Evolutionary conservation across 2,113 vertebrate species (phyloP).

Genomic region (Percina caprodes): DNA sequence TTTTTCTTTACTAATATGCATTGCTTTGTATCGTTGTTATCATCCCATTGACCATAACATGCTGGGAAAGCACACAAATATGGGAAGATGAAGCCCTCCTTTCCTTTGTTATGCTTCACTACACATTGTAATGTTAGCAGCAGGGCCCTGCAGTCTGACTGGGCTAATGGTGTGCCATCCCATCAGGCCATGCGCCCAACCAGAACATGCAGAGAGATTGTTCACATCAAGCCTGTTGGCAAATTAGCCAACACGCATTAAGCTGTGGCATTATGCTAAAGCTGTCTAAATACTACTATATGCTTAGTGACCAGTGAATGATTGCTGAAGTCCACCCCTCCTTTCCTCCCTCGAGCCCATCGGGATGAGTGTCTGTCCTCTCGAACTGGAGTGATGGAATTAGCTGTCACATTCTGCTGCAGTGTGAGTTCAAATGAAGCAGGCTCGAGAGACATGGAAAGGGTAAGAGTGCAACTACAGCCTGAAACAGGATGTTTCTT

Average conservation of each 20-base stretch:
- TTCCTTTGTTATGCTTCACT: constrained; percentile 70
- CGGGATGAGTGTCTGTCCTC: constrained; percentile 64
- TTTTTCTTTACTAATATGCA: constrained; percentile 76
- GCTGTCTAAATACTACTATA: constrained; percentile 79
- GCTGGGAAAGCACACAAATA: constrained; percentile 52
- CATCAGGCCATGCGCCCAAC: constrained; percentile 80
- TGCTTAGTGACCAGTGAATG: constrained; percentile 77
- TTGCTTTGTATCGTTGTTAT: constrained; percentile 61
- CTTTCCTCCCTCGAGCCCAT: constrained; percentile 31
- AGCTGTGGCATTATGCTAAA: constrained; percentile 79
- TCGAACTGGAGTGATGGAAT: constrained; percentile 63
- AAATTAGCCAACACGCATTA: constrained; percentile 78
- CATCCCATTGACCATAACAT: constrained; percentile 67
- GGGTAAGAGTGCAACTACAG: neutral
- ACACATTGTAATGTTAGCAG: constrained; percentile 80
- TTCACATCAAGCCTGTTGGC: constrained; percentile 79
- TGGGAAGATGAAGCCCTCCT: constrained; percentile 69
- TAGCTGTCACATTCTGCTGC: constrained; percentile 42
- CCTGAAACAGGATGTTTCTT: neutral
- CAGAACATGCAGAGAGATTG: constrained; percentile 80
- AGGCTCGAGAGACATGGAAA: constrained; percentile 27
- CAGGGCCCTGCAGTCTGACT: constrained; percentile 78
- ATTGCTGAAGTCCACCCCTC: constrained; percentile 62
- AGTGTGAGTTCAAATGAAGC: constrained; percentile 40
- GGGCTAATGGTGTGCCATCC: constrained; percentile 79